These are phyloP conservation scores for Atlantisia rogersi DNA, from an alignment of 2,113 vertebrate genomes.

Conservation along the genomic window DNA sequence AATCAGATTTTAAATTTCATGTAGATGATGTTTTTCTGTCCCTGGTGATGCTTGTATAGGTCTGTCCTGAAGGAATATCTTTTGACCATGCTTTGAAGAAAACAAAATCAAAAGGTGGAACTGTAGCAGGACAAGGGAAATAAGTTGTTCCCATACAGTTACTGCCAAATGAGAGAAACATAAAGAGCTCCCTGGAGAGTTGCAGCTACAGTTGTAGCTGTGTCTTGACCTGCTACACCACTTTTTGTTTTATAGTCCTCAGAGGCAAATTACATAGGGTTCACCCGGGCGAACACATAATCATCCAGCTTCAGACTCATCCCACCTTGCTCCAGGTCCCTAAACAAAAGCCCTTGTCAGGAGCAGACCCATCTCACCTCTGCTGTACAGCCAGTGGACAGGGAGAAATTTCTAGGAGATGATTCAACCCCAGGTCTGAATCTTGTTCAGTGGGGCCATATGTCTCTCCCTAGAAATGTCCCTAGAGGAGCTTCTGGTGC, in stretches of 20 bases:
- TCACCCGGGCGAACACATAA: background rate
- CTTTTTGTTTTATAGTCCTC: conserved; percentile 12
- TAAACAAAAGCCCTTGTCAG: background rate
- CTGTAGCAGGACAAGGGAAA: background rate
- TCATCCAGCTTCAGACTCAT: conserved; percentile 35
- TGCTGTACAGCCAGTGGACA: background rate
- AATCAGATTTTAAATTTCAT: background rate
- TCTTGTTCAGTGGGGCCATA: background rate
- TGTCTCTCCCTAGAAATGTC: background rate
- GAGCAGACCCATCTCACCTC: background rate
- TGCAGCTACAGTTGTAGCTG: background rate
- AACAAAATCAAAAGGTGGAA: conserved; percentile 37
- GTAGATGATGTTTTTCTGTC: background rate
- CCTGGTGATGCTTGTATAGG: background rate
- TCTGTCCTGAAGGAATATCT: conserved; percentile 8
- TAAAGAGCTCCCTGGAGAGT: background rate
- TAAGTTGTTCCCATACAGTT: conserved; percentile 37
- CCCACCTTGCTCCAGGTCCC: conserved; percentile 7
- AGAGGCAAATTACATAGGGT: conserved; percentile 14
- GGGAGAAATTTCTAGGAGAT: background rate
- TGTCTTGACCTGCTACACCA: background rate
- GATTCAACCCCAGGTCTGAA: background rate
- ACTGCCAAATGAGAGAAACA: conserved; percentile 6
- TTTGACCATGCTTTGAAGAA: conserved; percentile 14
- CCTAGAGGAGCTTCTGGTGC: background rate